These are phyloP conservation scores for Sycophaga agraensis DNA, from an alignment of 1,140 invertebrate genomes.

Conservation along the genomic window DNA sequence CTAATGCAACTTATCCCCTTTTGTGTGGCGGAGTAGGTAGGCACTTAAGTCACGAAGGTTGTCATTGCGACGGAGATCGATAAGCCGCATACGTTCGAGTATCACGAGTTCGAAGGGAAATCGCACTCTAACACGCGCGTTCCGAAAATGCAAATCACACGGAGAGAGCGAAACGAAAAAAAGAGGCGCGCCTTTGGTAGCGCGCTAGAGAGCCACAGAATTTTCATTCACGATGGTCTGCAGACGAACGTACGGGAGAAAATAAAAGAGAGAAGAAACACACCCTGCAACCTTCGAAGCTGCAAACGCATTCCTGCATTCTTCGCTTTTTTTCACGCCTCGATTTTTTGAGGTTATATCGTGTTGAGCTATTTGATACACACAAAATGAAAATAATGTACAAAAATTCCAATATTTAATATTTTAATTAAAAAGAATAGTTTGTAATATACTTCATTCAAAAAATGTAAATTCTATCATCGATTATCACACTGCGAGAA, in stretches of 20 bases:
- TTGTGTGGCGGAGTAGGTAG: too few relatives aligned
- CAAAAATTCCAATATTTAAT: too few relatives aligned
- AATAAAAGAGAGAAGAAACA: background rate
- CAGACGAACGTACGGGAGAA: background rate
- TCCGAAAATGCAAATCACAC: too few relatives aligned
- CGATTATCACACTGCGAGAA: too few relatives aligned
- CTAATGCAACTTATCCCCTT: too few relatives aligned
- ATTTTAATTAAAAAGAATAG: too few relatives aligned
- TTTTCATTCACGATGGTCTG: background rate
- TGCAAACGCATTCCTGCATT: background rate
- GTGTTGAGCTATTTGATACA: background rate
- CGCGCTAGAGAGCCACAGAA: background rate
- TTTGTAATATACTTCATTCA: too few relatives aligned
- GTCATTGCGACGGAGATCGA: background rate
- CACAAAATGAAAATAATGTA: too few relatives aligned
- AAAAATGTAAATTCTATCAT: too few relatives aligned
- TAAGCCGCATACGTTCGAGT: background rate
- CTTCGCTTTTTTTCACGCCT: background rate
- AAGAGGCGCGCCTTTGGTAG: background rate
- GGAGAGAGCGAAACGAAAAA: background rate
- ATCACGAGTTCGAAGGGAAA: background rate
- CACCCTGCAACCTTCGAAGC: background rate
- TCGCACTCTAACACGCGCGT: background rate
- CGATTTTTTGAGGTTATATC: slow-evolving; percentile 18
- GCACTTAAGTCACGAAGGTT: too few relatives aligned